Evolutionary conservation across 2,888 invertebrate species (phyloP), one percentile per base, ranked within the genome.

Genomic region (Drosophila limbata): DNA sequence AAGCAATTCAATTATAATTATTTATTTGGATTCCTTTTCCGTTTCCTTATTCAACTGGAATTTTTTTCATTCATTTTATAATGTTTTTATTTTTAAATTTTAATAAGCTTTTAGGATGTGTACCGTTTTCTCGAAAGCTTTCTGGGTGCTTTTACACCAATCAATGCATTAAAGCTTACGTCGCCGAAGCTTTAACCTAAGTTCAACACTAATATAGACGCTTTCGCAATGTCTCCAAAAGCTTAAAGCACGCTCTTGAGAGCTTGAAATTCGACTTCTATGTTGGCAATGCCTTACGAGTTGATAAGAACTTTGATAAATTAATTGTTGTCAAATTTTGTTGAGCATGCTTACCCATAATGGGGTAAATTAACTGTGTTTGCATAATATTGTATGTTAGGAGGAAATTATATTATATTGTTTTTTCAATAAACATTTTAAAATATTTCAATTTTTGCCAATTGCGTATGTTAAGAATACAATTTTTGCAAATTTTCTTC

Each of bases 1-100:
- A 42, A 19, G 37, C 53, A 64, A 75, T 75, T 79, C 47, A 67
- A 73, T 83, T 73, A 68, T 51, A 52, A 61, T 61, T 68, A 51
- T 47, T 51, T 53, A 52, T 45, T 68, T 67, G 31, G 13, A 44
- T 45, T 60, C 28, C 10, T 37, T 25, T 52, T 35, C 19, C 9
- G 10, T 42, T 52, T 57, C 10, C 28, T 48, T 53, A 15, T 60
- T 44, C 28, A 52, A 31, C 15, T 17, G 17, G 31, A 31, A 17
- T 28, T 28, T 31, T 44, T 55, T 4, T 31, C 17, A 11, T 21
- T 13, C 5, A 17, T 57, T 15, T 17, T 5, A 2, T 4, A n/a
- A n/a, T n/a, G n/a, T n/a, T n/a, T n/a, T n/a, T n/a, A n/a, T 10
- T 9, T 33, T 19, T 4, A 44, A n/a, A 17, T 3, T 10, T 4